phyloP scores from a whole-genome alignment of 2,888 invertebrate genomes.

The Pemphredon lugubris region DNA sequence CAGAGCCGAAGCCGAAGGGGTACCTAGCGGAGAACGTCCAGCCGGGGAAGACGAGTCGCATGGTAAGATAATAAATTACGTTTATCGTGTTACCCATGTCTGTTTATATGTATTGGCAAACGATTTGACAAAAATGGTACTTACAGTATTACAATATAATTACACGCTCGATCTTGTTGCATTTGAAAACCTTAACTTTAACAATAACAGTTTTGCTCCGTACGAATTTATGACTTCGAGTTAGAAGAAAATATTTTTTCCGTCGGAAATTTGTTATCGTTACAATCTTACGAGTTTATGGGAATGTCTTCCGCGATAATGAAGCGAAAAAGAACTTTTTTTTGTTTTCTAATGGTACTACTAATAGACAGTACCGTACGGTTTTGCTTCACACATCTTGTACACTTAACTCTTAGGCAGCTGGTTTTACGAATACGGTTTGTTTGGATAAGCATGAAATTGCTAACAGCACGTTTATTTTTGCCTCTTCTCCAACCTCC shows the following conservation, averaged over 20 bases:
- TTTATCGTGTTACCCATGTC: too few species aligned
- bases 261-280: background rate
- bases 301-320: slow-evolving; percentile 12
- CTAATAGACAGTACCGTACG: slow-evolving; percentile 53
- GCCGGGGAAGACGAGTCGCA: slow-evolving; percentile 78
- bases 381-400: slow-evolving; percentile 53
- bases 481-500: slow-evolving; percentile 64
- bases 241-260: slow-evolving; percentile 1
- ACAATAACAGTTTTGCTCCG: slow-evolving; percentile 7
- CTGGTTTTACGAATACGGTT: slow-evolving; percentile 59
- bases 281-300: slow-evolving; percentile 2
- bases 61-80: slow-evolving; percentile 77
- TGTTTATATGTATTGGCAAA: slow-evolving; percentile 26
- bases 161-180: slow-evolving; percentile 1
- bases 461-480: slow-evolving; percentile 80
- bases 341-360: slow-evolving; percentile 25
- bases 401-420: slow-evolving; percentile 52
- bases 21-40: slow-evolving; percentile 71
- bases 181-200: slow-evolving; percentile 5
- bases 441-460: slow-evolving; percentile 76
- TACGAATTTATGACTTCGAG: background rate
- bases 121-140: slow-evolving; percentile 17
- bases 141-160: slow-evolving; percentile 2
- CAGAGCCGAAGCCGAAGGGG: slow-evolving; percentile 78
- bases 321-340: background rate